Evolutionary conservation across 2,888 invertebrate genomes (phyloP), one percentile per base, ranked within the genome.

Genomic region (Brachyopa scutellaris): DNA sequence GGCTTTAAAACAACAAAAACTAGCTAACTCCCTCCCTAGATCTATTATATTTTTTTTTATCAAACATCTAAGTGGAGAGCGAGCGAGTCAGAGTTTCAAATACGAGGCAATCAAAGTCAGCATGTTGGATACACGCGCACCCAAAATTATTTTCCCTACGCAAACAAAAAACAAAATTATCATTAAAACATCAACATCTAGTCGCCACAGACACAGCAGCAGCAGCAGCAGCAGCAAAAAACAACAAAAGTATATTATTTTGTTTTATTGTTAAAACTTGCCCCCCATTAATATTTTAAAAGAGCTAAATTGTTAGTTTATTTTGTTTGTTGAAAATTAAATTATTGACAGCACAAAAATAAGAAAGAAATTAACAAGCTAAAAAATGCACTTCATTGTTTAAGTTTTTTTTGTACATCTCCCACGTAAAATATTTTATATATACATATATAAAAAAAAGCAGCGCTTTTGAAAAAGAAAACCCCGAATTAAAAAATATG

Each of bases 341-440:
- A 64, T 73, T 64, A 64, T 73, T 62, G 36, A 73, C 55, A 64
- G 73, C 73, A 64, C 73, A 55, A 64, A 53, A 13, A 51, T 15
- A 29, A 13, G 8, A n/a, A 40, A 36, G 38, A 21, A 17, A 42
- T 3, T 13, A 57, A 45, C 55, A 38, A 69, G 36, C 36, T 47
- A 26, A 42, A n/a, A 31, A 23, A 74, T 76, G 69, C 80, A 80
- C 76, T 80, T 80, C 80, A 76, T 57, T 76, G 67, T 74, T 66
- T 74, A 42, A 42, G 31, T 67, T 62, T 57, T 80, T 47, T 38
- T 49, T 36, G 36, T 31, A 42, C 21, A 51, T 21, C 21, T 40
- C 21, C 66, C 47, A 19, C 13, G 13, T 17, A 72, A 72, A 29
- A 31, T 8, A 33, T 31, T 45, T 66, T 72, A 7, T 31, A 53